Conservation (phyloP, 2,888 invertebrate genomes). For the Caradrina kadenii region DNA sequence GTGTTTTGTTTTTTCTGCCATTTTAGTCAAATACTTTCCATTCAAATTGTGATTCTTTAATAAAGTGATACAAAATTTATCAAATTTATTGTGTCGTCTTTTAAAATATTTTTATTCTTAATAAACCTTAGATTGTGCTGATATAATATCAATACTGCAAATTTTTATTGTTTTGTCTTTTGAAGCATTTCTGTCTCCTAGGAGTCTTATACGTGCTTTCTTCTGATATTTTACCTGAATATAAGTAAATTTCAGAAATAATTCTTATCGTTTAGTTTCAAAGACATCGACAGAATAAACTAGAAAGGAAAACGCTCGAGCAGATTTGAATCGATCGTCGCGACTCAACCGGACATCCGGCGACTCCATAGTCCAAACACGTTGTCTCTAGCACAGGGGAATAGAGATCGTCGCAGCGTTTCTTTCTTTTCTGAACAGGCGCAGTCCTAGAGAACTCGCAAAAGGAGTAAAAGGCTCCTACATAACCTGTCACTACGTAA, state of each 20-base stretch:
- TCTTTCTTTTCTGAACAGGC: constrained; percentile 90
- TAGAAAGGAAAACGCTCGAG: constrained; percentile 57
- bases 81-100: constrained; percentile 84
- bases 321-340: constrained; percentile 76
- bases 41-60: constrained; percentile 83
- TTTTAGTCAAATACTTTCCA: constrained; percentile 88
- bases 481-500: constrained; percentile 91
- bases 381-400: constrained; percentile 88
- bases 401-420: constrained; percentile 88
- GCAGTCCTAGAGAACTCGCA: constrained; percentile 90
- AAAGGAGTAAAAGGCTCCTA: constrained; percentile 91
- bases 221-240: constrained; percentile 54
- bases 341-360: constrained; percentile 87
- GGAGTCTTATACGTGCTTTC: constrained; percentile 56
- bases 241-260: constrained; percentile 54
- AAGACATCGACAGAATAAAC: constrained; percentile 46
- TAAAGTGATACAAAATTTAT: constrained; percentile 77
- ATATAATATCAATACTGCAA: constrained; percentile 56
- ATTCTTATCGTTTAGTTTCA: constrained; percentile 22
- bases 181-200: constrained; percentile 57
- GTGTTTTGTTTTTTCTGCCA: constrained; percentile 83
- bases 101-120: constrained; percentile 78
- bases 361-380: constrained; percentile 86
- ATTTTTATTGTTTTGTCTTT: constrained; percentile 56
- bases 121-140: constrained; percentile 67